Percentiles rank a stretch among this genome's conserved stretches.
These are phyloP conservation scores for Scelioninae gen. 1 DNA, from an alignment of 2,888 invertebrate species.

Conservation along the genomic window DNA sequence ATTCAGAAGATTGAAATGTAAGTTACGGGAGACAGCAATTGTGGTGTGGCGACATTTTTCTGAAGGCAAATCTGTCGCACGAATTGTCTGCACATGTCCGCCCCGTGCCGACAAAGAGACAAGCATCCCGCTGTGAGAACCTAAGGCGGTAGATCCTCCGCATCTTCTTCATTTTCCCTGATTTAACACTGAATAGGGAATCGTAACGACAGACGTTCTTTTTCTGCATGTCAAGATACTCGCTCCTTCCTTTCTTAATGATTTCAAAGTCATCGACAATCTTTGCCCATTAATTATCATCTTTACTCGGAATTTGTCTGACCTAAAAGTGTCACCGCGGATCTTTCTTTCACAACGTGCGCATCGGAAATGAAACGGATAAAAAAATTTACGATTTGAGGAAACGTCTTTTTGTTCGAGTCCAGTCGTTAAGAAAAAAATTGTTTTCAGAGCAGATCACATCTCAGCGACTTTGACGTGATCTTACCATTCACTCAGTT, in stretches of 20 bases:
- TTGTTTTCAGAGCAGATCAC: conserved; percentile 16
- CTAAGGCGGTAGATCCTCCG: conserved; percentile 69
- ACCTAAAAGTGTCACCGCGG: conserved; percentile 58
- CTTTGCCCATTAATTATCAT: conserved; percentile 62
- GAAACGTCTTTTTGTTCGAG: conserved; percentile 36
- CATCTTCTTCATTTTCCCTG: conserved; percentile 63
- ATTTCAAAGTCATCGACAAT: conserved; percentile 61
- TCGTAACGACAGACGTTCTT: conserved; percentile 60
- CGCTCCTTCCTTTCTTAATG: conserved; percentile 54
- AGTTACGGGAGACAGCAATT: conserved; percentile 71
- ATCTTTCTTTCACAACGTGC: conserved; percentile 27
- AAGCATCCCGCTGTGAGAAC: conserved; percentile 77
- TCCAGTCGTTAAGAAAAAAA: conserved; percentile 19
- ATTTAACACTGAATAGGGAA: conserved; percentile 35
- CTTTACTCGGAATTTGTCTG: conserved; percentile 56
- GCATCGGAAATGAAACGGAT: conserved; percentile 36
- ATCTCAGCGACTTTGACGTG: conserved; percentile 3
- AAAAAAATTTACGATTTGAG: conserved; percentile 50
- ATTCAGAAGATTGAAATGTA: conserved; percentile 67
- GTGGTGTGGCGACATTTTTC: conserved; percentile 74
- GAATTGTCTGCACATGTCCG: conserved; percentile 84
- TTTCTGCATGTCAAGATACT: conserved; percentile 49
- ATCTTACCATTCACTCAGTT: neutral
- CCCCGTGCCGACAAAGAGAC: conserved; percentile 81
- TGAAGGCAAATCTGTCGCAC: conserved; percentile 82